Base-by-base conservation (phyloP, 2,113 vertebrate species). In the Actenoides hombroni region DNA sequence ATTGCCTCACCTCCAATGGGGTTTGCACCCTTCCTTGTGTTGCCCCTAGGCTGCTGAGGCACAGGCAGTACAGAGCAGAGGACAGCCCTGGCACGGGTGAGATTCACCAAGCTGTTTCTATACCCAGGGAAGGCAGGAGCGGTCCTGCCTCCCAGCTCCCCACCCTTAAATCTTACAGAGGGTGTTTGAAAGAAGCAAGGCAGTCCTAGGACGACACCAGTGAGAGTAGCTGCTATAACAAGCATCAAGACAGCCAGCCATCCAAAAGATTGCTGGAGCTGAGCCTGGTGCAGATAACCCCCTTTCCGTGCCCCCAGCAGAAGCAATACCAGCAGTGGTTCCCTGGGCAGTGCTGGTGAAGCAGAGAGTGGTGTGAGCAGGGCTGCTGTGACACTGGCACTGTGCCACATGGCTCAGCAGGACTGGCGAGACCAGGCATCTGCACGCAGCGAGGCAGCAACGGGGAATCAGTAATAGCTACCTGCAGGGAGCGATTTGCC, bases 351-450 rank as follows among this genome's bases (percentile, higher is more conserved):
- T 51, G 48, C 0, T 1, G n/a, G 48, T n/a, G 64, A 76, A 63
- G 35, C 25, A 11, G 26, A 59, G 48, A 1, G 6, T 0, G 0
- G 51, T 1, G 0, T 16, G 28, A 81, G 74, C 74, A 51, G 0
- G 0, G 69, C 49, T 75, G 33, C 51, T 40, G 24, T 1, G 1
- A 8, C 5, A 29, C 84, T 53, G 40, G 60, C 11, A 8, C 5
- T 3, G 1, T 4, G 24, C 76, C 0, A 2, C 63, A 16, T 0
- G 3, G 59, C 44, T 74, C 44, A 29, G 8, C n/a, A 28, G 79
- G 15, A 4, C n/a, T 3, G 19, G 60, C 2, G 15, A 42, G 54
- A 69, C 15, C 40, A 33, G 35, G 16, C 51, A 39, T 29, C 61
- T 68, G 51, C 60, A 74, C 1, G 1, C 54, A 65, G 68, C 0